phyloP scores from a whole-genome alignment of 2,113 vertebrate species.

The Seriola rivoliana region DNA sequence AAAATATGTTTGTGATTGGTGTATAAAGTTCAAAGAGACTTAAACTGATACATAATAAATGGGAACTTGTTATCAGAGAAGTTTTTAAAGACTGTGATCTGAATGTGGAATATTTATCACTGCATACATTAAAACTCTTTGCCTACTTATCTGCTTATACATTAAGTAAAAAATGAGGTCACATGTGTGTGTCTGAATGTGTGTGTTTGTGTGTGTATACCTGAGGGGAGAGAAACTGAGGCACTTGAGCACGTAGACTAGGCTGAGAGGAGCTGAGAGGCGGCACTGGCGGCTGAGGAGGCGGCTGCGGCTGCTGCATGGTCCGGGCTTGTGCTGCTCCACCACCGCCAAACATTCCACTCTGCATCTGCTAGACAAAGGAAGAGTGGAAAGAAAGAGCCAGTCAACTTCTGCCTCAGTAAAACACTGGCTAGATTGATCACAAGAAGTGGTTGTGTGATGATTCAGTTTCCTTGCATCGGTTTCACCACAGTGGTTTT shows the following conservation, averaged over 20 bases:
- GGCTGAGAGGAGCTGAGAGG: conserved; percentile 99
- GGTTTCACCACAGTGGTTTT: too few relatives aligned
- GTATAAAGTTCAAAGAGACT: background rate
- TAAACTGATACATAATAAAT: conserved; percentile 31
- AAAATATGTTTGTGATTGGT: background rate
- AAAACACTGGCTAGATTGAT: background rate
- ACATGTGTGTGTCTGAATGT: background rate
- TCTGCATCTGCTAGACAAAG: conserved; percentile 88
- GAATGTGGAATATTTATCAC: conserved; percentile 4
- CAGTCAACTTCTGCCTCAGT: background rate
- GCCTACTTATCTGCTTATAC: background rate
- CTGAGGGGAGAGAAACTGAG: conserved; percentile 99
- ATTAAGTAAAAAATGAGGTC: background rate
- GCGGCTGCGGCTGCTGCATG: conserved; percentile 89
- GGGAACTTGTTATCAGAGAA: background rate
- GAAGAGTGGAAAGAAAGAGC: conserved; percentile 83
- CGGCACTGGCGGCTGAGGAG: conserved; percentile 92
- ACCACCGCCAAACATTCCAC: conserved; percentile 97
- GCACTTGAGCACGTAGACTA: conserved; percentile 99
- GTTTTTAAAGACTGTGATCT: conserved; percentile 19
- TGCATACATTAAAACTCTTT: conserved; percentile 7
- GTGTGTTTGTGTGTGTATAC: conserved; percentile 71
- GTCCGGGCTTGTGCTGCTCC: conserved; percentile 97
- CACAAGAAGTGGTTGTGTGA: background rate
- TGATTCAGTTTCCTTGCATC: too few relatives aligned